Percentiles rank a stretch among this genome's conserved stretches.
These are phyloP conservation scores for Macropodus opercularis DNA, from an alignment of 2,797 vertebrate genomes.

Conservation along the genomic window DNA sequence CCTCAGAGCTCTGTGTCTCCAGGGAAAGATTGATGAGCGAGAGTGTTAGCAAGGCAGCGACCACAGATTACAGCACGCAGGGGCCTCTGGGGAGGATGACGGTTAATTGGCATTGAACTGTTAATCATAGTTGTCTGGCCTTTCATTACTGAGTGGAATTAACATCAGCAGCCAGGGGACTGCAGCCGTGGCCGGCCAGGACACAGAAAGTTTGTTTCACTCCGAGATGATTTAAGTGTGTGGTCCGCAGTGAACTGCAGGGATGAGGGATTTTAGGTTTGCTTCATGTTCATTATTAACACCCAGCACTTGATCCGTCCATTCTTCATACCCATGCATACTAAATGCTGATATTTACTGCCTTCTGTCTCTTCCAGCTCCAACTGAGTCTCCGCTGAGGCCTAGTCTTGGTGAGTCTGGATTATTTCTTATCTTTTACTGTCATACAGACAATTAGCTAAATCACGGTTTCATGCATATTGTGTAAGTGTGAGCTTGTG, in stretches of 20 bases:
- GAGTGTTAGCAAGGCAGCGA: constrained; percentile 55
- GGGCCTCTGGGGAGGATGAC: constrained; percentile 54
- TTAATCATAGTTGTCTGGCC: constrained; percentile 68
- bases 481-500: constrained; percentile 44
- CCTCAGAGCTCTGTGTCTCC: constrained; percentile 39
- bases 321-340: neutral
- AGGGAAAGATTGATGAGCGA: constrained; percentile 59
- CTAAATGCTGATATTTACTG: no score
- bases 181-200: constrained; percentile 31
- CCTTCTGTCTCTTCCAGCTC: constrained; percentile 81
- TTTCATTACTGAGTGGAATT: constrained; percentile 74
- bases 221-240: constrained; percentile 36
- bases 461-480: neutral
- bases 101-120: constrained; percentile 78
- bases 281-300: neutral
- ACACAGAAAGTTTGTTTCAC: constrained; percentile 58
- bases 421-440: constrained; percentile 1
- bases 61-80: constrained; percentile 65
- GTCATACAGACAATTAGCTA: constrained; percentile 15
- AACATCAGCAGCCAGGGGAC: constrained; percentile 61
- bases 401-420: constrained; percentile 88
- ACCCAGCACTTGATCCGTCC: neutral
- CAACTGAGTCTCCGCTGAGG: constrained; percentile 90
- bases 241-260: no score
- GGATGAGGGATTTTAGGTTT: neutral